Evolutionary conservation across 2,888 invertebrate genomes (phyloP).

Genomic region (Caenorhabditis sulstoni): DNA sequence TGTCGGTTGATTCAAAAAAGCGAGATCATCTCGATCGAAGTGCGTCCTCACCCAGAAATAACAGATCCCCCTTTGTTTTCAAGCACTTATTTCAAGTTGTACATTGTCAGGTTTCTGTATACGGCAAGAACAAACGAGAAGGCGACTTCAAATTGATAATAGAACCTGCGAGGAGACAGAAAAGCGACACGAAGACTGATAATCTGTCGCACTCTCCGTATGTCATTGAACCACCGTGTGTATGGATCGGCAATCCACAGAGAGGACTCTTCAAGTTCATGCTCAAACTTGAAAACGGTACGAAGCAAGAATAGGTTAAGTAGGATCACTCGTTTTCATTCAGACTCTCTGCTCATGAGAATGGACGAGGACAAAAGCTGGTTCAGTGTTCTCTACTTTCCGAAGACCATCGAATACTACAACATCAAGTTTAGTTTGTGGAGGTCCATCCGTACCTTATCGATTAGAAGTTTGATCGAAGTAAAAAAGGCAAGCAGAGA

Average conservation of each 20-base stretch:
- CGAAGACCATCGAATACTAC: constrained; percentile 28
- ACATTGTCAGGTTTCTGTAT: constrained; percentile 19
- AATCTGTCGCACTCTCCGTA: background rate
- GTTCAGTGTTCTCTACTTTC: constrained; percentile 30
- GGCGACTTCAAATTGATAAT: constrained; percentile 45
- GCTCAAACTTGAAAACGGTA: constrained; percentile 30
- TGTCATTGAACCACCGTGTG: constrained; percentile 30
- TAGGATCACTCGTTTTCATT: background rate
- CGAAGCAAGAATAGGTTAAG: background rate
- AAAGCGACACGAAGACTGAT: constrained; percentile 17
- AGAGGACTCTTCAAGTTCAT: constrained; percentile 30
- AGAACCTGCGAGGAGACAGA: constrained; percentile 26
- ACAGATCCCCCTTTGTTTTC: background rate
- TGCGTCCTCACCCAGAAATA: background rate
- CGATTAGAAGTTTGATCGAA: background rate
- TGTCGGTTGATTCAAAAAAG: constrained; percentile 8
- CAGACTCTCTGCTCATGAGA: constrained; percentile 20
- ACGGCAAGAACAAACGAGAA: constrained; percentile 31
- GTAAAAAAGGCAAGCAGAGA: too few species aligned
- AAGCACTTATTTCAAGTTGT: background rate
- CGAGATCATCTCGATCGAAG: constrained; percentile 18
- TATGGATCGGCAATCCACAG: constrained; percentile 29
- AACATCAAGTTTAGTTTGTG: constrained; percentile 25
- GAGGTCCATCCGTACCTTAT: constrained; percentile 7
- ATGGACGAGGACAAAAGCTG: constrained; percentile 26